These are phyloP conservation scores for Macroteleia sp. DNA, from an alignment of 2,888 invertebrate genomes.

Conservation along the genomic window DNA sequence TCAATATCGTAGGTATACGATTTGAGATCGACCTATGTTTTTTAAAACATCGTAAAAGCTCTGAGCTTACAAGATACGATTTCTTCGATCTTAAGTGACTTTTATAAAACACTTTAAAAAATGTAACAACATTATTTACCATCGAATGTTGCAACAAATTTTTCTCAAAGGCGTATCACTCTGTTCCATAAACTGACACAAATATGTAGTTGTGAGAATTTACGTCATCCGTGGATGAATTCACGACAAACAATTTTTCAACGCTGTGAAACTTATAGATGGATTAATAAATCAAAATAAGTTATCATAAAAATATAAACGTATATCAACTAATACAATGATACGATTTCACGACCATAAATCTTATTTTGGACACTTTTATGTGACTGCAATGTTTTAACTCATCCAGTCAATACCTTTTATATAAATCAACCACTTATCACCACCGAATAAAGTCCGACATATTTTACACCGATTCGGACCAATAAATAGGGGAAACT, in stretches of 20 bases:
- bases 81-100: neutral
- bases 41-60: too few species aligned
- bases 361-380: slow-evolving; percentile 36
- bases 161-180: slow-evolving; percentile 7
- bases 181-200: slow-evolving; percentile 26
- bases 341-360: slow-evolving; percentile 22
- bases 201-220: slow-evolving; percentile 35
- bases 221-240: slow-evolving; percentile 8
- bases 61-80: too few species aligned
- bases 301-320: slow-evolving; percentile 48
- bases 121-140: slow-evolving; percentile 14
- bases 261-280: slow-evolving; percentile 26
- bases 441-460: slow-evolving; percentile 25
- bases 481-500: too few species aligned
- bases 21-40: too few species aligned
- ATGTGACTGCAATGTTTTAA: slow-evolving; percentile 53
- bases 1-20: too few species aligned
- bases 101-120: neutral
- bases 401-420: slow-evolving; percentile 38
- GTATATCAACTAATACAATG: slow-evolving; percentile 29
- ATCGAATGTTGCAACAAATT: slow-evolving; percentile 10
- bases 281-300: slow-evolving; percentile 32
- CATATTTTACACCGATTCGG: slow-evolving; percentile 4
- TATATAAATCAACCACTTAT: slow-evolving; percentile 50
- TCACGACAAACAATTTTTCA: slow-evolving; percentile 24